Evolutionary conservation across 2,113 vertebrate species (phyloP).

Genomic region (Alligator sinensis): DNA sequence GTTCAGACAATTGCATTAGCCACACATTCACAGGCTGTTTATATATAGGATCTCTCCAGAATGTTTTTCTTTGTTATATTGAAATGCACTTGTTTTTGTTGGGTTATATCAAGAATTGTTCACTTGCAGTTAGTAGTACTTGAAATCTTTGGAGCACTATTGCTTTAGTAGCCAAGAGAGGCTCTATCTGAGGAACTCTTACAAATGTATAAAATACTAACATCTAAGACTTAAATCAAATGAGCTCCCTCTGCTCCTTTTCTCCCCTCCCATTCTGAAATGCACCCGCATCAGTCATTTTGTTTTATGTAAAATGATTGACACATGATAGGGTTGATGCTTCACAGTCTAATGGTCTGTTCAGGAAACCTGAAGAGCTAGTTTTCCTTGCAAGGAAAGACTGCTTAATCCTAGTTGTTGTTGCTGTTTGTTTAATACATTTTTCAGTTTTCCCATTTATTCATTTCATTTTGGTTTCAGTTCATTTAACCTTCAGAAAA

Average conservation of each 20-base stretch:
- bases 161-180: background rate
- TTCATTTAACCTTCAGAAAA: constrained; percentile 73
- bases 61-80: background rate
- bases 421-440: constrained; percentile 41
- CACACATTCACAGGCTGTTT: accelerated
- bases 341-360: background rate
- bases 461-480: constrained; percentile 69
- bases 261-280: background rate
- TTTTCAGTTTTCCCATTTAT: constrained; percentile 66
- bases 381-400: background rate
- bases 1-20: background rate
- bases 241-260: background rate
- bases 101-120: background rate
- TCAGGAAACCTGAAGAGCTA: background rate
- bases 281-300: background rate
- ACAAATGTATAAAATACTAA: background rate
- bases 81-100: background rate
- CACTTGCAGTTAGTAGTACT: background rate
- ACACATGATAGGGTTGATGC: background rate
- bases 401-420: background rate
- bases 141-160: accelerated
- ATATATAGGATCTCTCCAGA: background rate
- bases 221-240: background rate
- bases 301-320: background rate
- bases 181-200: background rate